Evolutionary conservation across 2,797 vertebrate genomes (phyloP).

Genomic region (Okamejei kenojei): DNA sequence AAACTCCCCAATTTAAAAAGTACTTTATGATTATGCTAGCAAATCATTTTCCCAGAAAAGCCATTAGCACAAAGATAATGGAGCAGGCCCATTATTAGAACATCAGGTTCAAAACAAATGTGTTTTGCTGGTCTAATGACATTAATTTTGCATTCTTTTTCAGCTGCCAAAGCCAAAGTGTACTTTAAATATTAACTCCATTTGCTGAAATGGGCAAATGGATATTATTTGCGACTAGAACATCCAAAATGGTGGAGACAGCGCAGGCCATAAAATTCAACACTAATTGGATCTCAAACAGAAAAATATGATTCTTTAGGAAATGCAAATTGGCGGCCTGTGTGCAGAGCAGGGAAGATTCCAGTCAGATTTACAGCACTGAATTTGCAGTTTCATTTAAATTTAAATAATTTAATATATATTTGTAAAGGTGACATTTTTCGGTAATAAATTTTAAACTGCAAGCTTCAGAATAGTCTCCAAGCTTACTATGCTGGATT

Average conservation of each 20-base stretch:
- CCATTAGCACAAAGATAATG: not conserved
- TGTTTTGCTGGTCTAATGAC: not conserved
- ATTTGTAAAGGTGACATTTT: too few relatives aligned
- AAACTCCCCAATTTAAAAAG: not conserved
- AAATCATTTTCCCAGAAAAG: constrained; percentile 2
- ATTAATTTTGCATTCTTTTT: constrained; percentile 13
- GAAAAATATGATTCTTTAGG: not conserved
- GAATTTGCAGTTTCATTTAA: not conserved
- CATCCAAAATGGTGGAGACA: not conserved
- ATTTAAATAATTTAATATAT: not conserved
- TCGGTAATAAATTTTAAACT: not conserved
- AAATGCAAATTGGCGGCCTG: not conserved
- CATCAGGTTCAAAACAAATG: not conserved
- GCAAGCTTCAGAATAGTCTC: not conserved
- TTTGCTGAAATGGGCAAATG: not conserved
- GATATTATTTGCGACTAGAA: not conserved
- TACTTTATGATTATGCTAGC: not conserved
- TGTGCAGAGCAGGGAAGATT: not conserved
- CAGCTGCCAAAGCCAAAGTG: not conserved
- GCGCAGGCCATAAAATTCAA: not conserved
- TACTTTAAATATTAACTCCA: not conserved
- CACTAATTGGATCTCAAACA: not conserved
- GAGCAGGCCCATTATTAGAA: not conserved
- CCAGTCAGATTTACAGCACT: not conserved
- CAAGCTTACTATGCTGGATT: not conserved